Conservation (phyloP, 2,113 vertebrate genomes). For the Pyrgilauda ruficollis region DNA sequence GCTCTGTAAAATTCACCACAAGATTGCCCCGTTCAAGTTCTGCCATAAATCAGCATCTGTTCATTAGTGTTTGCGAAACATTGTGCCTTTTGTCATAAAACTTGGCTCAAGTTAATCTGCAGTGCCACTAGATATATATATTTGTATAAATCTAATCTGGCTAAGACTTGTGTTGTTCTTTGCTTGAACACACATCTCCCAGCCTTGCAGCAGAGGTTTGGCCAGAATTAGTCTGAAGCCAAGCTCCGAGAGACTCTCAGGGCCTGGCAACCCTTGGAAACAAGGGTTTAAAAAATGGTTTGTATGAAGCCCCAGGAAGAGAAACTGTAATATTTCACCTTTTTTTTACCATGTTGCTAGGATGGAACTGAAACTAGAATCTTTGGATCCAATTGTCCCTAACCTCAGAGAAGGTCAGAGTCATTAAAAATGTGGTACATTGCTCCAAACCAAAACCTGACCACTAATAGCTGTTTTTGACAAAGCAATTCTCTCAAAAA, state of each 20-base stretch:
- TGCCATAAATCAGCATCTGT: neutral
- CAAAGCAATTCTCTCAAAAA: conserved; percentile 4
- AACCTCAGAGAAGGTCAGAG: neutral
- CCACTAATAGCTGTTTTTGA: conserved; percentile 33
- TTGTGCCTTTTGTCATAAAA: neutral
- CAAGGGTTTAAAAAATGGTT: neutral
- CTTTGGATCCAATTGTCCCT: neutral
- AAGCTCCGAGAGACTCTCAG: neutral
- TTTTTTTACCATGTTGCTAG: neutral
- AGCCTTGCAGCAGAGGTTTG: neutral
- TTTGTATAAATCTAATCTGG: neutral
- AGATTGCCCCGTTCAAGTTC: neutral
- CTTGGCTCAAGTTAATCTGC: neutral
- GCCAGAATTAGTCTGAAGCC: neutral
- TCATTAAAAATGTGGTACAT: neutral
- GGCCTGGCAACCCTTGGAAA: neutral
- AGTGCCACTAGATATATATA: neutral
- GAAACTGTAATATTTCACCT: neutral
- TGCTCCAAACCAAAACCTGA: conserved; percentile 23
- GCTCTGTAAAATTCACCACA: neutral
- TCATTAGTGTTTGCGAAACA: conserved; percentile 1
- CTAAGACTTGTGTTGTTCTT: neutral
- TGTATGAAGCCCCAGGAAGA: neutral
- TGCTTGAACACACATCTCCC: neutral
- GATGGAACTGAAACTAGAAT: neutral